Evolutionary conservation across 2,888 invertebrate species (phyloP).

Genomic region (Ferdinandea cuprea): DNA sequence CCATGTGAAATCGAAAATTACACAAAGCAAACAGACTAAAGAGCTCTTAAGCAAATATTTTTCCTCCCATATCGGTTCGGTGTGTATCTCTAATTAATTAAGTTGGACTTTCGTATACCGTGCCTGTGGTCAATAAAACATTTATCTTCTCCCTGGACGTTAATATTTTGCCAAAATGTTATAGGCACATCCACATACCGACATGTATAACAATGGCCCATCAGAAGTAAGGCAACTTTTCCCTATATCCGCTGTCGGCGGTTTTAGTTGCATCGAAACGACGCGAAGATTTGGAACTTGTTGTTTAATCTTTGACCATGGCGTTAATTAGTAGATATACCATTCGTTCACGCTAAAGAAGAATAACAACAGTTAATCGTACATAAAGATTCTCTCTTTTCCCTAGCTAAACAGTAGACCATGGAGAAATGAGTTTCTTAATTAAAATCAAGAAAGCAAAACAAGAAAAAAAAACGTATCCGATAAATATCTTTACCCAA

Average conservation of each 20-base stretch:
- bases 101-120: conserved; percentile 34
- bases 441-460: conserved; percentile 36
- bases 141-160: conserved; percentile 27
- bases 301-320: conserved; percentile 8
- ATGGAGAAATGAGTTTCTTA: conserved; percentile 34
- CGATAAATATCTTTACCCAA: conserved; percentile 27
- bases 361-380: neutral
- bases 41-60: conserved; percentile 29
- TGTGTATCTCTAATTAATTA: conserved; percentile 52
- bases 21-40: neutral
- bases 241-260: neutral
- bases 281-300: conserved; percentile 10
- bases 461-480: conserved; percentile 18
- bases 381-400: neutral
- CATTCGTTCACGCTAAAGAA: conserved; percentile 34
- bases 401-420: conserved; percentile 17
- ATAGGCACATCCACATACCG: conserved; percentile 1
- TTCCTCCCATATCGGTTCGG: conserved; percentile 14
- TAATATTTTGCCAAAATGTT: conserved; percentile 46
- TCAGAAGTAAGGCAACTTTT: neutral
- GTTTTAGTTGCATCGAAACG: conserved; percentile 1
- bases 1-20: conserved; percentile 35
- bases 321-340: conserved; percentile 39
- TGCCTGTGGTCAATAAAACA: conserved; percentile 37
- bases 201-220: conserved; percentile 9